These are phyloP conservation scores for Aphaenogaster ashmeadi DNA, from an alignment of 1,140 invertebrate genomes.

Conservation along the genomic window DNA sequence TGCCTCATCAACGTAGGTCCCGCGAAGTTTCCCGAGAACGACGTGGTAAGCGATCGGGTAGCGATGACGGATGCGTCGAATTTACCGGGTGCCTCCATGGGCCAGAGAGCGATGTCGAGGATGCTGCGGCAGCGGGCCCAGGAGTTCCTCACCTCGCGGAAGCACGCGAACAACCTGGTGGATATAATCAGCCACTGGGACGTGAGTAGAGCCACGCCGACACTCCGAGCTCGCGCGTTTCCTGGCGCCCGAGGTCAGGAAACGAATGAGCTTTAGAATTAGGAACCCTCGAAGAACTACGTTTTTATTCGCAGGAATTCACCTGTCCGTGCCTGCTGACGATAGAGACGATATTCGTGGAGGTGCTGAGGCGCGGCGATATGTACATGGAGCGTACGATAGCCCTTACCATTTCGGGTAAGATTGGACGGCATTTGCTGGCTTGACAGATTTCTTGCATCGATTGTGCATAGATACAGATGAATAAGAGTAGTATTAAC, in stretches of 20 bases:
- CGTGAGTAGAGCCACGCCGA: conserved; percentile 79
- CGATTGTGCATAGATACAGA: not conserved
- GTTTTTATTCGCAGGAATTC: conserved; percentile 83
- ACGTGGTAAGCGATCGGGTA: not conserved
- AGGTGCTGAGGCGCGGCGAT: conserved; percentile 89
- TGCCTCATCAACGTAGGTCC: conserved; percentile 50
- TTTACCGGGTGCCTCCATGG: conserved; percentile 70
- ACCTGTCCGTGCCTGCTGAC: conserved; percentile 88
- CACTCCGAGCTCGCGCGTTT: not conserved
- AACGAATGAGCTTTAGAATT: not conserved
- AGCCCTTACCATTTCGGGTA: conserved; percentile 81
- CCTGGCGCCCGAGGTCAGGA: not conserved
- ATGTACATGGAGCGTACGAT: conserved; percentile 87
- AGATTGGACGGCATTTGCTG: conserved; percentile 7
- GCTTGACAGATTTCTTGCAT: conserved; percentile 2
- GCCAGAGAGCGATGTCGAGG: conserved; percentile 85
- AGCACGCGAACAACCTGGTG: conserved; percentile 89
- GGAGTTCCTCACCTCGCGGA: conserved; percentile 89
- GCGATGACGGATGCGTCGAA: conserved; percentile 72
- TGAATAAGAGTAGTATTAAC: not conserved
- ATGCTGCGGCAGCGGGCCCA: conserved; percentile 89
- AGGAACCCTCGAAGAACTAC: not conserved
- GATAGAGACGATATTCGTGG: conserved; percentile 90
- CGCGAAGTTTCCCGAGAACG: not conserved
- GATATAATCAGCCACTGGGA: conserved; percentile 90